Evolutionary conservation across 2,888 invertebrate species (phyloP).

Genomic region (Xestoiulus laeticollis): DNA sequence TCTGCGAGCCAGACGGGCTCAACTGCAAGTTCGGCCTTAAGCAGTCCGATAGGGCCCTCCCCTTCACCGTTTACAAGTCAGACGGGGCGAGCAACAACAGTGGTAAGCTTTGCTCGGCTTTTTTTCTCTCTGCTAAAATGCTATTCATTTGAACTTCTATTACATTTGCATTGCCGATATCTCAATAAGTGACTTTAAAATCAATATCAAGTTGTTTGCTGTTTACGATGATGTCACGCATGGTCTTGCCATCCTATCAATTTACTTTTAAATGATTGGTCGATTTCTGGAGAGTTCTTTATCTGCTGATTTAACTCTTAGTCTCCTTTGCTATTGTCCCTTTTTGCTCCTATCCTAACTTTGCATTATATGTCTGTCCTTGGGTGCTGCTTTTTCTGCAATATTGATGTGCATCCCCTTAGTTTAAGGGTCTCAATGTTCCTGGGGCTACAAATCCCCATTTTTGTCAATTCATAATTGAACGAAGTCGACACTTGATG

Average conservation of each 20-base stretch:
- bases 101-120: conserved; percentile 62
- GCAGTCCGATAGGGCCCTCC: conserved; percentile 58
- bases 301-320: not conserved
- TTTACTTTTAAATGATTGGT: not conserved
- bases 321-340: conserved; percentile 45
- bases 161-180: not conserved
- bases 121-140: not conserved
- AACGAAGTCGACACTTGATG: conserved; percentile 95
- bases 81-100: conserved; percentile 63
- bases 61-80: conserved; percentile 60
- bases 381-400: conserved; percentile 60
- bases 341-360: conserved; percentile 47
- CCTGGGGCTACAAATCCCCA: conserved; percentile 94
- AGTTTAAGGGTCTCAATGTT: conserved; percentile 96
- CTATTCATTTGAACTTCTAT: not conserved
- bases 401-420: conserved; percentile 53
- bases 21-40: conserved; percentile 56
- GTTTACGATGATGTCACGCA: not conserved
- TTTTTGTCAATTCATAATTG: conserved; percentile 95
- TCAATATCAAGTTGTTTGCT: not conserved
- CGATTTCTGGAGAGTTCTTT: not conserved
- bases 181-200: too few relatives aligned
- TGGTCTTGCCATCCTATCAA: not conserved
- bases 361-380: conserved; percentile 52
- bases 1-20: conserved; percentile 53